Base-by-base conservation (phyloP, 2,888 invertebrate genomes). In the Andrena hattorfiana region DNA sequence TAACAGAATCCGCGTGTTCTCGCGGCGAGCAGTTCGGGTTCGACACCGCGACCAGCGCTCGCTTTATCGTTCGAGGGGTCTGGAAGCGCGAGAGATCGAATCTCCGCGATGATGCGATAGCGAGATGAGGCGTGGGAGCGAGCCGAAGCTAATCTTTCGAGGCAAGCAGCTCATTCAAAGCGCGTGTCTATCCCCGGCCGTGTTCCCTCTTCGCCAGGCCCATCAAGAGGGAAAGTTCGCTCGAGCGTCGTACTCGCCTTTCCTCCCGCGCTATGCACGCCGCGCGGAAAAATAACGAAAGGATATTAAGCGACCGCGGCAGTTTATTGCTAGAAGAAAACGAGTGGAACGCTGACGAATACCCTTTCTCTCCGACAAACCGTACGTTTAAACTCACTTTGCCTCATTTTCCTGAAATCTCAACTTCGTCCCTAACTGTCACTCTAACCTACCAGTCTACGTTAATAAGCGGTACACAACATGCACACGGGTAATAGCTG, bases 51-150 rank as follows among this genome's bases (percentile, higher is more conserved):
- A 51, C 51, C 56, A 23, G 26, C 16, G 56, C 13, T 23, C 77
- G 74, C 76, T 85, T 83, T 79, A 78, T 83, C 86, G 88, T 87
- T 86, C 64, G 79, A 76, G 81, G 84, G 78, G 76, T 67, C 83
- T 85, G 71, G 84, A 85, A 85, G 79, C 85, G 77, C 51, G 79
- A 74, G 63, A 90, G 90, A 90, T 91, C 85, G 85, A 90, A 92
- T 92, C 90, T 91, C 72, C 85, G 68, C 67, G 92, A 92, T 90
- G 87, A 81, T 77, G 86, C 85, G 86, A 89, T 89, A 89, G 79
- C 81, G 81, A 74, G 90, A 91, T 86, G 87, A 90, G 91, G 91
- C 92, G 91, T 92, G 91, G 91, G 92, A 92, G 89, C 90, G 82
- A 89, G 85, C 75, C 81, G 79, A 77, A 70, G 84, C 86, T 90